Base-by-base conservation (phyloP, 2,888 invertebrate species). In the Sarcophaga subvicina region DNA sequence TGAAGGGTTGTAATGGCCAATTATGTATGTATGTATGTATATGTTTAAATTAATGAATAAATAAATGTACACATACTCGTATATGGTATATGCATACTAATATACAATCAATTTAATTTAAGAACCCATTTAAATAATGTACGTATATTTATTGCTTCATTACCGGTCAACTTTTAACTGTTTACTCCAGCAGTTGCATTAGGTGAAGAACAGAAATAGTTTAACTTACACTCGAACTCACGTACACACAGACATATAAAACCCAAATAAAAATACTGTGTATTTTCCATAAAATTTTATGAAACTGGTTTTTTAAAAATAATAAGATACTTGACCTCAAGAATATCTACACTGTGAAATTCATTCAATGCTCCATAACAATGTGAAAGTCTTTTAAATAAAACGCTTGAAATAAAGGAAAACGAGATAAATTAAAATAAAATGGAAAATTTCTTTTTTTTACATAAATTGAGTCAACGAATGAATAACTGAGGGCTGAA, bases 321-420 rank as follows among this genome's bases (percentile, higher is more conserved):
- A 87, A 87, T 84, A 84, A 87, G 79, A 87, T 72, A 87, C 87
- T 87, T 84, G 87, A 87, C 84, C 84, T 84, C 79, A 82, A 82
- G 81, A 79, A 81, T 80, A 37, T 37, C 37, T 37, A 67, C 66
- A 49, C 71, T 63, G 64, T 59, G 83, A 20, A 81, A 78, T 75
- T 81, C 73, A 75, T 71, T 75, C 54, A 70, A 79, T 75, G 60
- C 45, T 75, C 45, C 47, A 60, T 20, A 64, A 80, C 66, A 71
- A 54, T 37, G 45, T 25, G 11, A 20, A 1, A 59, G 63, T 73
- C 69, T 59, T 47, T 25, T 6, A 10, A 54, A 54, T 14, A 54
- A 54, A 54, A 54, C 4, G 54, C 17, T 54, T 54, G 12, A 54
- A 70, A 71, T 45, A 64, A 12, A 77, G 49, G 5, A 54, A 14